Base-by-base conservation (phyloP, 2,113 vertebrate genomes). In the Chloebia gouldiae region DNA sequence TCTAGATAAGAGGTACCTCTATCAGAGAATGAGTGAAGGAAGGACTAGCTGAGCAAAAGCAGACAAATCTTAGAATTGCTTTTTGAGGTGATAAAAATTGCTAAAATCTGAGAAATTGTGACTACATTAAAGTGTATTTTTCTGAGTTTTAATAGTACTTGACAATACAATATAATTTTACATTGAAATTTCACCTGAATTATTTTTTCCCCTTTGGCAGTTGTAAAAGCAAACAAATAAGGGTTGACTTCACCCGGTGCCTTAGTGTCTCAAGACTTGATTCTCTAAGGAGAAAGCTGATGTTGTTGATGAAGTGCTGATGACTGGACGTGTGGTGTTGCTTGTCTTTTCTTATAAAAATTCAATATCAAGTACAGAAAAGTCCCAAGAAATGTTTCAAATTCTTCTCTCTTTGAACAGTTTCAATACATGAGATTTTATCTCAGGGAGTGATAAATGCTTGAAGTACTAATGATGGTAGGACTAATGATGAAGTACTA, bases 261-360 rank as follows among this genome's bases (percentile, higher is more conserved):
- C 17, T 64, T 37, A 15, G 15, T 45, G 21, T 69, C 7, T 68
- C 7, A 33, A 13, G 0, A 1, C 65, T 47, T 81, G 19, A 53
- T 49, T 57, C 31, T 21, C 10, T 75, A 23, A 47, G 23, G 19
- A 73, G 25, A 37, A 57, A 19, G 5, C 0, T 31, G 24, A 64
- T 56, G 49, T 6, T 61, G 13, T 6, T 35, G 40, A 56, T 40
- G 8, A 65, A 49, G 13, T 30, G 30, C 24, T 65, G 15, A n/a
- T 56, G 30, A 56, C 5, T 40, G 0, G 0, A 54, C 45, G 5
- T 15, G 17, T 53, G 24, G 14, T 75, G 10, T 14, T 56, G 8
- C 6, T n/a, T 27, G 6, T 42, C 7, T 77, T 72, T 63, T 77
- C 37, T 56, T 57, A 11, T 12, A 68, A 71, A 33, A 66, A 23